Percentiles rank a stretch among this genome's conserved stretches.
phyloP scores from a whole-genome alignment of 2,113 vertebrate species.

The Macrotus californicus region DNA sequence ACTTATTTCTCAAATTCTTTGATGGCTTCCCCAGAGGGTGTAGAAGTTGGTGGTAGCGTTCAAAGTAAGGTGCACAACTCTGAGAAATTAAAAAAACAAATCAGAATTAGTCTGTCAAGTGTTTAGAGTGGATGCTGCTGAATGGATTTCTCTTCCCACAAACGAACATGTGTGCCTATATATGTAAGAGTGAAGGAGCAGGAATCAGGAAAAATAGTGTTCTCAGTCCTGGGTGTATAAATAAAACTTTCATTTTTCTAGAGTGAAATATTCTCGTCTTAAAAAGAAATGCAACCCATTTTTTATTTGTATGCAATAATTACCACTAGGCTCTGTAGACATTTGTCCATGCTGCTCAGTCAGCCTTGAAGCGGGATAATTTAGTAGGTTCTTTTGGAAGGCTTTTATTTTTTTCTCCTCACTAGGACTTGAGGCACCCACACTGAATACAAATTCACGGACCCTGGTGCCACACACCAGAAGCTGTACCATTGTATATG shows the following conservation, averaged over 20 bases:
- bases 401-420: constrained; percentile 40
- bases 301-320: constrained; percentile 73
- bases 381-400: constrained; percentile 73
- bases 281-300: constrained; percentile 53
- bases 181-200: not conserved
- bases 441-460: constrained; percentile 75
- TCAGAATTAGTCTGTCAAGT: not conserved
- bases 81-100: constrained; percentile 29
- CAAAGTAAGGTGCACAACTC: not conserved
- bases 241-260: constrained; percentile 63
- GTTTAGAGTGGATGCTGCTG: not conserved
- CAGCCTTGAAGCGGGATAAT: constrained; percentile 76
- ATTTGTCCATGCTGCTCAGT: constrained; percentile 68
- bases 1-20: not conserved
- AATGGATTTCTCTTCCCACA: not conserved
- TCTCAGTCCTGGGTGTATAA: not conserved
- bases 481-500: not conserved
- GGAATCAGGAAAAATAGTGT: not conserved
- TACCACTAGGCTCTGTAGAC: constrained; percentile 60
- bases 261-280: constrained; percentile 54
- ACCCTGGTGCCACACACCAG: not conserved
- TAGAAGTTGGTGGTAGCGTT: not conserved
- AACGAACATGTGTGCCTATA: constrained; percentile 6
- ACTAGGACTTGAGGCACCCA: constrained; percentile 55
- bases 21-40: constrained; percentile 3